Percentiles rank a stretch among this genome's conserved stretches.
Conservation (phyloP, 2,888 invertebrate genomes). For the Scrobipalpa costella region DNA sequence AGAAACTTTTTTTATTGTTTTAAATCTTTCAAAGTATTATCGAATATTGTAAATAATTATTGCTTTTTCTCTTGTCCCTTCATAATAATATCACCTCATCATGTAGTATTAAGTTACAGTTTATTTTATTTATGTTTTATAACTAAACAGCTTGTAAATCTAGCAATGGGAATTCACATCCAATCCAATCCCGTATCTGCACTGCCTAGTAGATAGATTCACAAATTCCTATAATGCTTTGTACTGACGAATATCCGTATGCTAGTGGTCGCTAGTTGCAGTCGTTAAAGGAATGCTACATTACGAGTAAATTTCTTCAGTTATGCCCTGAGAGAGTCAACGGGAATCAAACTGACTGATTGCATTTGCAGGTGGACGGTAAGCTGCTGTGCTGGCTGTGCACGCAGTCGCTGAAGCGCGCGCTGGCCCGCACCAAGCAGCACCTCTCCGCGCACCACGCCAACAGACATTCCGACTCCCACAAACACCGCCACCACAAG, state of each 20-base stretch:
- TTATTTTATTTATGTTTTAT: neutral
- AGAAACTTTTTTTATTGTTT: too few species aligned
- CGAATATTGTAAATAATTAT: neutral
- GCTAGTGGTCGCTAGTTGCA: too few species aligned
- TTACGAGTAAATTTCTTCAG: too few species aligned
- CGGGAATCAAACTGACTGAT: neutral
- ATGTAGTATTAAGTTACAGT: neutral
- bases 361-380: slow-evolving; percentile 90
- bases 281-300: too few species aligned
- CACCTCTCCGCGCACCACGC: slow-evolving; percentile 78
- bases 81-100: neutral
- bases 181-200: neutral
- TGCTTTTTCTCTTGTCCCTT: neutral
- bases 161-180: neutral
- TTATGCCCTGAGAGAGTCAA: too few species aligned
- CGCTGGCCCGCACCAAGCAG: slow-evolving; percentile 94
- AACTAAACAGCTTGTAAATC: too few species aligned
- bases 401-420: slow-evolving; percentile 95
- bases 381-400: slow-evolving; percentile 98
- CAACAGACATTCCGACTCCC: slow-evolving; percentile 57
- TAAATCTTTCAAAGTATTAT: too few species aligned
- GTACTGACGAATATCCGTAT: too few species aligned
- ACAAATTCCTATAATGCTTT: too few species aligned
- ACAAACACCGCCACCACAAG: slow-evolving; percentile 73
- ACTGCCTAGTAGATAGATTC: too few species aligned